phyloP scores from a whole-genome alignment of 2,888 invertebrate genomes.

The Sarcophaga rosellei region DNA sequence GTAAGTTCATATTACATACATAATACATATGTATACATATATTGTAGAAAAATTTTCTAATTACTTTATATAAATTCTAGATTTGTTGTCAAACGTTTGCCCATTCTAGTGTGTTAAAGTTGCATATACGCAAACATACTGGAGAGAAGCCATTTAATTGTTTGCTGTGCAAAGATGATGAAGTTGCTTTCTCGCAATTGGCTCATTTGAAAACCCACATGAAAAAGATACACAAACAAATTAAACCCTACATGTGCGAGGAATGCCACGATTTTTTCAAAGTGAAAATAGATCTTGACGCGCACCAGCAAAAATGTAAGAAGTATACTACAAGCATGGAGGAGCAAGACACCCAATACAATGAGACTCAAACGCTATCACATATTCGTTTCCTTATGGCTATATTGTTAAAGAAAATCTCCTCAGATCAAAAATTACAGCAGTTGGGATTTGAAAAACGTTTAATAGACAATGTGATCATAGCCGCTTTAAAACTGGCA shows the following conservation, averaged over 20 bases:
- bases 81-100: conserved; percentile 84
- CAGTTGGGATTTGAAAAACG: conserved; percentile 88
- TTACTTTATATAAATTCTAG: conserved; percentile 68
- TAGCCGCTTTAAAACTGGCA: conserved; percentile 89
- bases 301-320: conserved; percentile 84
- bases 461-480: conserved; percentile 90
- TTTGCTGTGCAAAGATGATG: conserved; percentile 84
- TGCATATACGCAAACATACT: conserved; percentile 91
- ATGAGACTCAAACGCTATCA: conserved; percentile 84
- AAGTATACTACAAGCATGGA: conserved; percentile 45
- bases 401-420: conserved; percentile 90
- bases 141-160: conserved; percentile 92
- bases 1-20: conserved; percentile 81
- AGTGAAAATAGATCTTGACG: conserved; percentile 87
- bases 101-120: conserved; percentile 91
- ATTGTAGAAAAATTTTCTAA: background rate
- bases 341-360: conserved; percentile 67
- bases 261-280: conserved; percentile 89
- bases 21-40: too few relatives aligned
- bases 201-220: conserved; percentile 95
- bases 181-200: conserved; percentile 89
- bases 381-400: conserved; percentile 91
- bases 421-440: conserved; percentile 88
- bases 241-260: conserved; percentile 89
- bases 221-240: conserved; percentile 90